Percentiles rank a stretch among this genome's conserved stretches.
phyloP scores from a whole-genome alignment of 2,888 invertebrate species.

The Perithous albicinctus region DNA sequence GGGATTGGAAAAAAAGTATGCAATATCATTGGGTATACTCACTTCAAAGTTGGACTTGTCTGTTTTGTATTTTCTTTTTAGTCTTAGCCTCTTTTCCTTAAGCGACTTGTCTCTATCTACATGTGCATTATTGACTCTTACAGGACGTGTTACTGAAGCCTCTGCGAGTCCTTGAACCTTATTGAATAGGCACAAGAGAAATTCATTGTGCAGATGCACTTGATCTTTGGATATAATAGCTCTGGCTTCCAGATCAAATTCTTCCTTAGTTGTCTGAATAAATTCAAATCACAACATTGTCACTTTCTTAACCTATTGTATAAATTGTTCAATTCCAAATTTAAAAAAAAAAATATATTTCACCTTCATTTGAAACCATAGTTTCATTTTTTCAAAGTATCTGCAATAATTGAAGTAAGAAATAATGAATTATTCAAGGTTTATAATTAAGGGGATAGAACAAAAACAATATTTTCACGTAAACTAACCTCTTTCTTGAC shows the following conservation, averaged over 20 bases:
- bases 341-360: slow-evolving; percentile 15
- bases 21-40: slow-evolving; percentile 81
- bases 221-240: slow-evolving; percentile 90
- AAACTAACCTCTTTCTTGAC: slow-evolving; percentile 25
- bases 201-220: slow-evolving; percentile 94
- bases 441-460: not conserved
- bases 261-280: slow-evolving; percentile 91
- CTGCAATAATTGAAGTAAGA: slow-evolving; percentile 70
- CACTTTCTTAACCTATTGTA: not conserved
- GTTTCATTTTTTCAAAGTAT: slow-evolving; percentile 90
- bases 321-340: not conserved
- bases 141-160: slow-evolving; percentile 82
- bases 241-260: slow-evolving; percentile 93
- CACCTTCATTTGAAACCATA: slow-evolving; percentile 89
- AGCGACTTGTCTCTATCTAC: slow-evolving; percentile 84
- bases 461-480: not conserved
- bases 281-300: slow-evolving; percentile 24
- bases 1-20: not conserved
- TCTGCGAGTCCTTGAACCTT: slow-evolving; percentile 88
- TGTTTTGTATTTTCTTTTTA: slow-evolving; percentile 80
- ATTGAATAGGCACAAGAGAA: slow-evolving; percentile 91
- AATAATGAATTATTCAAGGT: slow-evolving; percentile 13
- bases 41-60: slow-evolving; percentile 84
- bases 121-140: slow-evolving; percentile 77
- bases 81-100: slow-evolving; percentile 79